A percentile compares a stretch with the other conserved stretches of the same genome.
These are phyloP conservation scores for Rhegmatorhina hoffmannsi DNA, from an alignment of 2,113 vertebrate species.

Conservation along the genomic window DNA sequence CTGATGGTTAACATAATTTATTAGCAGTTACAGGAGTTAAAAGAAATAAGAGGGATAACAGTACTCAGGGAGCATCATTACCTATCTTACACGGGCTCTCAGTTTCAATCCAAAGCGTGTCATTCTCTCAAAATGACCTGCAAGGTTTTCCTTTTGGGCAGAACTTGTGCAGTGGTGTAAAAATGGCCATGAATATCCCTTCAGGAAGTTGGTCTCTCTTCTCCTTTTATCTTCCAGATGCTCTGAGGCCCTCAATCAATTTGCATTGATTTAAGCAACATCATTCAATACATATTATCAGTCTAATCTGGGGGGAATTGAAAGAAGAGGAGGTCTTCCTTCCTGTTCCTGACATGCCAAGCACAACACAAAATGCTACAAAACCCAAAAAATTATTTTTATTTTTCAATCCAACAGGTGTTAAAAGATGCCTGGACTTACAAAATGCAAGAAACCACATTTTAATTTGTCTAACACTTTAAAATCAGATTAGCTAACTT, in stretches of 20 bases:
- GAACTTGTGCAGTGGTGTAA: neutral
- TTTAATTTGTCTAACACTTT: neutral
- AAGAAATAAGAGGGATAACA: neutral
- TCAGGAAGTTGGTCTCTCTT: slow-evolving; percentile 36
- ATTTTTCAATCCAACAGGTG: neutral
- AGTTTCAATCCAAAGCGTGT: neutral
- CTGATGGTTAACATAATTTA: neutral
- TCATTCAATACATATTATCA: slow-evolving; percentile 59
- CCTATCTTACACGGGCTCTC: neutral
- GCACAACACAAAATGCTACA: neutral
- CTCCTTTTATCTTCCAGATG: slow-evolving; percentile 45
- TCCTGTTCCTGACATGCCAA: neutral
- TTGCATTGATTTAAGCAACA: slow-evolving; percentile 51
- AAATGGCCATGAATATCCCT: slow-evolving; percentile 26
- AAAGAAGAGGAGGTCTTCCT: neutral
- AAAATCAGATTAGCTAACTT: neutral
- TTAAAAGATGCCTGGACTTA: neutral
- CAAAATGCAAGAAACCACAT: neutral
- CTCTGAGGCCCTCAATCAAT: slow-evolving; percentile 53
- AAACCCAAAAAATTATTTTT: neutral
- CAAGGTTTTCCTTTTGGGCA: slow-evolving; percentile 1
- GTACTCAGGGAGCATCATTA: neutral
- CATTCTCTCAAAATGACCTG: neutral
- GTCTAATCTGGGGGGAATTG: slow-evolving; percentile 36
- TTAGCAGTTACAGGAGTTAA: neutral